Base-by-base conservation (phyloP, 2,797 vertebrate species). In the Psittacula derbiana region DNA sequence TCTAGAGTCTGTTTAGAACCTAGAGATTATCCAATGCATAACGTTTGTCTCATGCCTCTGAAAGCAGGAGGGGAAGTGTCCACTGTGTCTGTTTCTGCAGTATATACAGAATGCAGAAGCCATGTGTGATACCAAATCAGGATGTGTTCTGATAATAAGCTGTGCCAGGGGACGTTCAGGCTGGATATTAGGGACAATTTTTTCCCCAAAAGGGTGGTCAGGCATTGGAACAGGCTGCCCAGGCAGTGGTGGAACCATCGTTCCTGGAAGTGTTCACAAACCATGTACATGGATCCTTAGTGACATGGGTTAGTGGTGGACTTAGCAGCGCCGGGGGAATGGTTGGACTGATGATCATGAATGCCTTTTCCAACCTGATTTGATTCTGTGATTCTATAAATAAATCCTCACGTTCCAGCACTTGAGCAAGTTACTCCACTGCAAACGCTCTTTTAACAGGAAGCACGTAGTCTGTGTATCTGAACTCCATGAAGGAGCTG, bases 401-500 rank as follows among this genome's bases (percentile, higher is more conserved):
- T 46, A 46, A 44, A 53, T 30, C 14, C 15, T 60, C 47, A 46
- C 23, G 17, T 38, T 66, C 53, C 55, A 80, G 31, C 9, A 5
- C 52, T 47, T 38, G 5, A 74, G 41, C 36, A 85, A 70, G 43
- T 40, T 0, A 79, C 27, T 31, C 5, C 8, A 11, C 20, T 40
- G 15, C 11, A 75, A 80, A 53, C 10, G 58, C 2, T 8, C 9
- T 40, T 67, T 61, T 47, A 38, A 31, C 47, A 69, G 27, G 24
- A 40, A 66, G 6, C 13, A 62, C 3, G 3, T 13, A 25, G 46
- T 38, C 33, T 5, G 0, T 36, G 31, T 10, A 9, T n/a, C 70
- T 52, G 36, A 70, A 62, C 19, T 38, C 38, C 11, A 50, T 8
- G 8, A 82, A 40, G 13, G 31, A 66, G 21, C 28, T 50, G 38